Percentiles rank a stretch among this genome's conserved stretches.
Conservation (phyloP, 2,113 vertebrate species). For the Sorex araneus region DNA sequence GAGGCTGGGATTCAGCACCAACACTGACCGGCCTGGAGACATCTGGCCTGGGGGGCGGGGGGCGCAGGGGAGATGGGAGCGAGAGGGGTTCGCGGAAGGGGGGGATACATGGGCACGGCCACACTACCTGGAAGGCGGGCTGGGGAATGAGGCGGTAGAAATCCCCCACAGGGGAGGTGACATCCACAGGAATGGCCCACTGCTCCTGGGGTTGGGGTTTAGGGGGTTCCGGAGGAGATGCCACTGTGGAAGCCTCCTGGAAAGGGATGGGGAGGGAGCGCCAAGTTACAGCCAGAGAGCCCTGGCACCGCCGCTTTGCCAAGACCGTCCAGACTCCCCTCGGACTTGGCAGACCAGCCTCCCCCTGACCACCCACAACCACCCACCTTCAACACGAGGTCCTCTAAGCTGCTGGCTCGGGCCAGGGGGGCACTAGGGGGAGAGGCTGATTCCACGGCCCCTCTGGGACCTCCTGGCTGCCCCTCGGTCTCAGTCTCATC, state of each 20-base stretch:
- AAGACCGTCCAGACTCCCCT: neutral
- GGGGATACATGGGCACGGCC: neutral
- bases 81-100: neutral
- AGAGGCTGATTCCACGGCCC: neutral
- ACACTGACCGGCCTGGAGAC: neutral
- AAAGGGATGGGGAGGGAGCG: neutral
- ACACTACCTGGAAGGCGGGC: conserved; percentile 92
- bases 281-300: neutral
- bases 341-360: neutral
- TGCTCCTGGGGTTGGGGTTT: conserved; percentile 87
- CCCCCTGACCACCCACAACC: rapidly evolving
- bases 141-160: conserved; percentile 95
- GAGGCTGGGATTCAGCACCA: neutral
- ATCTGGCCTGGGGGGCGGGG: neutral
- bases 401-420: conserved; percentile 94
- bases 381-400: conserved; percentile 92
- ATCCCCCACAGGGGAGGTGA: conserved; percentile 92
- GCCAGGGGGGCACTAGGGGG: conserved; percentile 76
- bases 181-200: conserved; percentile 94
- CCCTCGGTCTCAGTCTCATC: conserved; percentile 84
- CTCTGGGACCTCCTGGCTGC: conserved; percentile 13
- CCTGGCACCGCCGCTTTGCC: neutral
- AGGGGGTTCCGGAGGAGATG: conserved; percentile 70
- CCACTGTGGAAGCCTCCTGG: conserved; percentile 71
- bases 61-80: neutral